phyloP scores from a whole-genome alignment of 2,888 invertebrate species.

The Mellilla xanthometata region DNA sequence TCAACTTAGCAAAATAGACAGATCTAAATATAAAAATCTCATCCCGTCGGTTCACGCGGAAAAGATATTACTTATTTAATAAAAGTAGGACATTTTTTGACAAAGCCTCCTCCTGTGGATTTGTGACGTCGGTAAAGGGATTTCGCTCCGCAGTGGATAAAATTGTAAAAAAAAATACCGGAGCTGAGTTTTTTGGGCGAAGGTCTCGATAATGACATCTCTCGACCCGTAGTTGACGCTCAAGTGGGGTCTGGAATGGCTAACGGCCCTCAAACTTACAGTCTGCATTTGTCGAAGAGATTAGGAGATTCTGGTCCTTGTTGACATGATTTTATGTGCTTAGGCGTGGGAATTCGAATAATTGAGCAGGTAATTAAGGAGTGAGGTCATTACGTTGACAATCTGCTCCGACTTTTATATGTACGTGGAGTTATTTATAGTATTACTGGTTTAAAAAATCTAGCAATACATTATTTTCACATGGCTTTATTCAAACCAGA shows the following conservation, averaged over 20 bases:
- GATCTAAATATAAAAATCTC: slow-evolving; percentile 18
- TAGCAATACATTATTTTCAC: too few relatives aligned
- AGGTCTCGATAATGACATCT: slow-evolving; percentile 56
- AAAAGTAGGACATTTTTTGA: slow-evolving; percentile 38
- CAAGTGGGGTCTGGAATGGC: slow-evolving; percentile 37
- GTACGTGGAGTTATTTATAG: too few relatives aligned
- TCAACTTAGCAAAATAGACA: background rate
- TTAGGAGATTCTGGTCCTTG: slow-evolving; percentile 25
- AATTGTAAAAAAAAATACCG: slow-evolving; percentile 49
- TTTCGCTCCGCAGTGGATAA: slow-evolving; percentile 49
- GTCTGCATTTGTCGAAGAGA: slow-evolving; percentile 26
- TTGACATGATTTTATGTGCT: slow-evolving; percentile 28
- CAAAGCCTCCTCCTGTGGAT: slow-evolving; percentile 46
- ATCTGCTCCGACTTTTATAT: background rate
- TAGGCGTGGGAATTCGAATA: slow-evolving; percentile 6
- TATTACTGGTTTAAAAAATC: too few relatives aligned
- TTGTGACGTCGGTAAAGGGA: slow-evolving; percentile 50
- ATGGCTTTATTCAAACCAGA: too few relatives aligned
- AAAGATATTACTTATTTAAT: slow-evolving; percentile 32
- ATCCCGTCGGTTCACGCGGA: slow-evolving; percentile 27
- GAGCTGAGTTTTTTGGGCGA: slow-evolving; percentile 45
- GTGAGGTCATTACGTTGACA: background rate
- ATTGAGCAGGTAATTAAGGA: slow-evolving; percentile 2
- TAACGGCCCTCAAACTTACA: slow-evolving; percentile 32
- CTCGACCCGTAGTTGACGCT: slow-evolving; percentile 46